Conservation (phyloP, 2,113 vertebrate genomes). For the Ptyas mucosa region DNA sequence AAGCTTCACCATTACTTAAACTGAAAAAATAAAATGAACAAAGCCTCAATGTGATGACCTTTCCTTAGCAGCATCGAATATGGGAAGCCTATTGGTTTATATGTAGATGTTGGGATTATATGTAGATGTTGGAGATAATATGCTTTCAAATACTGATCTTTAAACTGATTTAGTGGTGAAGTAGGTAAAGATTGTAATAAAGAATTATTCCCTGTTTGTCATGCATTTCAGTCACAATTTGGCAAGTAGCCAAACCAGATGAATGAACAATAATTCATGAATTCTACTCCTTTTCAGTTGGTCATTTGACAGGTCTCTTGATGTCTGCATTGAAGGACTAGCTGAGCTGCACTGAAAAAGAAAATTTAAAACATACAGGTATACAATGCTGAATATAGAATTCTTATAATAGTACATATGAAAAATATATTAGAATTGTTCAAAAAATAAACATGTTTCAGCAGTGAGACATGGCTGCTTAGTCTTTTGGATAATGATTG, state of each 20-base stretch:
- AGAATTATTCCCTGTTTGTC: constrained; percentile 85
- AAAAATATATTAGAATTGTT: neutral
- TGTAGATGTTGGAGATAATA: neutral
- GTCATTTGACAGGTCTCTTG: neutral
- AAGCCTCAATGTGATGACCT: neutral
- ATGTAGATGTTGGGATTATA: neutral
- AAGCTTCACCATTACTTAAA: constrained; percentile 16
- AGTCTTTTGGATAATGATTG: no score
- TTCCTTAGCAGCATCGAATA: constrained; percentile 3
- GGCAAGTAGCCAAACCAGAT: constrained; percentile 82
- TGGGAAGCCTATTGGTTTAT: neutral
- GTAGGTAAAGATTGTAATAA: constrained; percentile 81
- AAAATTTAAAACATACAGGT: neutral
- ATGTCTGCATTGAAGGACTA: neutral
- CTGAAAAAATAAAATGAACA: constrained; percentile 30
- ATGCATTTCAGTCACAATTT: constrained; percentile 85
- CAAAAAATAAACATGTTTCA: neutral
- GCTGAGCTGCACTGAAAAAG: neutral
- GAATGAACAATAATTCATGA: constrained; percentile 80
- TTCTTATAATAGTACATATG: neutral
- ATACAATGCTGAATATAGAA: neutral
- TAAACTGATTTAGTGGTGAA: constrained; percentile 78
- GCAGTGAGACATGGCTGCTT: neutral
- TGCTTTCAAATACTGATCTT: neutral
- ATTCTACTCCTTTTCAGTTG: constrained; percentile 4